Base-by-base conservation (phyloP, 2,888 invertebrate genomes). In the Agrotis ipsilon region DNA sequence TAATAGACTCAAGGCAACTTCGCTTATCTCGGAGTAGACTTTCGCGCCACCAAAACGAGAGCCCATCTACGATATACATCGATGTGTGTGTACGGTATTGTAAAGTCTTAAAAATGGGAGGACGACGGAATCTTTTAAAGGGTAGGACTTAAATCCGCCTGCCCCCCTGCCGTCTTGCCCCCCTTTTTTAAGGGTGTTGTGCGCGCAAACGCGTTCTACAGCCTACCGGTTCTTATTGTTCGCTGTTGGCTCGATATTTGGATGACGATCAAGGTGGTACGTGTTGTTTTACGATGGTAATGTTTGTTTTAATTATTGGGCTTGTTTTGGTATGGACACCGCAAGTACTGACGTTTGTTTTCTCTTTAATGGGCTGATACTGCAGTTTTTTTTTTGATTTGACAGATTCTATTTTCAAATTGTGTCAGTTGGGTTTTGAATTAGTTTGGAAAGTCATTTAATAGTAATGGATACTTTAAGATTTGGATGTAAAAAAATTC, bases 51-150 rank as follows among this genome's bases (percentile, higher is more conserved):
- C 27, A 27, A n/a, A 27, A 6, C 55, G 55, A 55, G 55, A 7
- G 55, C 55, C n/a, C 14, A 55, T 55, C 55, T 18, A 14, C 32
- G n/a, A 55, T 55, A 39, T 55, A 55, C 32, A 55, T 55, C 55
- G 7, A 6, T 32, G 55, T 55, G 55, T 55, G 55, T 55, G 55
- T 32, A 39, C 70, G 19, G 95, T 94, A 95, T 95, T 95, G 95
- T 94, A 94, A 95, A 95, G 94, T 95, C 96, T 96, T 96, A 96
- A 96, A 96, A 96, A 96, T 95, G 94, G 94, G 93, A 94, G 94
- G 94, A 94, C 95, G 93, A 91, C 86, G 94, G 94, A 95, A 96
- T 96, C 96, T 96, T 96, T 96, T 93, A 96, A 94, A 95, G 96
- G 96, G 96, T 96, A 96, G 93, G 94, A 93, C 94, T 96, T 94